Base-by-base conservation (phyloP, 2,113 vertebrate genomes). In the Oryzias woworae region DNA sequence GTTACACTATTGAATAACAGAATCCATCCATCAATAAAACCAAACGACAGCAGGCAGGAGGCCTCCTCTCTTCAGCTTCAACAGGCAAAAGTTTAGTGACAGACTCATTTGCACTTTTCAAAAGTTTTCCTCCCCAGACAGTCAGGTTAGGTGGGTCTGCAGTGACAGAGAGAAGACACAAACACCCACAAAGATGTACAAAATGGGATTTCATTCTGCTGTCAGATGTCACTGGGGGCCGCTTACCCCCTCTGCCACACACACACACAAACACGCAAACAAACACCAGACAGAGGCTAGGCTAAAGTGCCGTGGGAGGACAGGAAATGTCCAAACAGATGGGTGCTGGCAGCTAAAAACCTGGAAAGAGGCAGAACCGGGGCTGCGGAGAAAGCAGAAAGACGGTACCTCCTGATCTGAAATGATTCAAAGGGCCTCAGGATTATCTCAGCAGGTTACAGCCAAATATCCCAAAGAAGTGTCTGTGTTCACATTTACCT, bases 341-440 rank as follows among this genome's bases (percentile, higher is more conserved):
- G 74, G 77, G 75, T 77, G 58, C 77, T 75, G 72, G 77, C 74
- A 62, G 57, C 47, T 53, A 55, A 84, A 79, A 71, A 69, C 48
- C 24, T 61, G 17, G 66, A 74, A 45, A 53, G n/a, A 77, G 80
- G 83, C 83, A 78, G 76, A 80, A 82, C 83, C 78, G 61, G 73
- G 71, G 41, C 80, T 6, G 15, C 59, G 49, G 73, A 73, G 72
- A 20, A 62, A 69, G 63, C 28, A 0, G 31, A 55, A 55, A 58
- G 58, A 70, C 64, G 8, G 52, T 16, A 59, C 73, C 82, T 81
- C 79, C 74, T 79, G 79, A 3, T 36, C 36, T 12, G 31, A 2
- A 36, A 13, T 10, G 36, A 10, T 36, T 36, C 36, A 36, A 13
- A 10, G 2, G 10, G 8, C 36, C 8, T 36, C 10, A 36, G 2